Base-by-base conservation (phyloP, 2,113 vertebrate species). In the Synchiropus splendidus region DNA sequence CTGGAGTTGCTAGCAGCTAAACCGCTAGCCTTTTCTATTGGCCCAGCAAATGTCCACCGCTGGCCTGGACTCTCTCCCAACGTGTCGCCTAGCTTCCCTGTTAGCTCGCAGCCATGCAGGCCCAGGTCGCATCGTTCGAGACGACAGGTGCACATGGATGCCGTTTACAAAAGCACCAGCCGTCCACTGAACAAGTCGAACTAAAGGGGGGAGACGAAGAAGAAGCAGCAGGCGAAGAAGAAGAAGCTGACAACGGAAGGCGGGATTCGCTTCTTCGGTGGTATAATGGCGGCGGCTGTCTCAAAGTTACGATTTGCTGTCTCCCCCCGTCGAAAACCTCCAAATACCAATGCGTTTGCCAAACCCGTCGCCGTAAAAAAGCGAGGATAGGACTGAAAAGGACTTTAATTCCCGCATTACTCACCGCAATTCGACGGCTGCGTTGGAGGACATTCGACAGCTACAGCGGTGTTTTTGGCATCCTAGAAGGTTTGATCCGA, bases 231-330 rank as follows among this genome's bases (percentile, higher is more conserved):
- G 67, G 42, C 60, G 56, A 48, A 72, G 72, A 40, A 58, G 58
- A 42, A 55, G 49, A 52, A 49, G 42, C 49, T 45, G 58, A 72
- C 72, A 27, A 72, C 63, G 75, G 74, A 77, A 79, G 72, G 77
- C 70, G 67, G 69, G 71, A 63, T 74, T 59, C 70, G 77, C 85
- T 87, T 87, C 83, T 85, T 87, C 83, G 81, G 81, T 85, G 85
- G 85, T 87, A 63, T 78, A 76, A 79, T 83, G 82, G 83, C 75
- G 79, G 77, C 79, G 56, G 54, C 53, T 41, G 70, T 61, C 57
- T 59, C 51, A 72, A 77, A 70, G 59, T 68, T 57, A 59, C 42
- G 50, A 69, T 67, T 72, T 65, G 64, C 61, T 75, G 83, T 84
- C 80, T 80, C 82, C 83, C 78, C 80, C 79, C 70, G 69, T 68